These are phyloP conservation scores for Meloe dianella DNA, from an alignment of 2,888 invertebrate genomes.

Conservation along the genomic window DNA sequence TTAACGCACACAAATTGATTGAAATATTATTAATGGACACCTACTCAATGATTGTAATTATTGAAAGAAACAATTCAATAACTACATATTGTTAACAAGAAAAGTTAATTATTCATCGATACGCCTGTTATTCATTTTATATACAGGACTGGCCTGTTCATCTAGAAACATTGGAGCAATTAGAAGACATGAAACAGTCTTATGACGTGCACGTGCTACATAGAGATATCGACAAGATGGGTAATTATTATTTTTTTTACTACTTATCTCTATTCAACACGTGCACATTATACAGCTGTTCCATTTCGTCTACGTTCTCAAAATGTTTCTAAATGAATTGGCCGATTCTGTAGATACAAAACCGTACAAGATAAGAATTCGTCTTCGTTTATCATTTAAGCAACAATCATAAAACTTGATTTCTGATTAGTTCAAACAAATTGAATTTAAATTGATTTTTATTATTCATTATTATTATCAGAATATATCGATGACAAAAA, in stretches of 20 bases:
- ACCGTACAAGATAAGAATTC: background rate
- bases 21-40: background rate
- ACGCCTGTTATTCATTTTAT: background rate
- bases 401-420: background rate
- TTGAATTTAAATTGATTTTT: background rate
- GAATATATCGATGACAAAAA: too few relatives aligned
- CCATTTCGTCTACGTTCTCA: too few relatives aligned
- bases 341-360: background rate
- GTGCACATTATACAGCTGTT: too few relatives aligned
- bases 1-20: constrained; percentile 7
- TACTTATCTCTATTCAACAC: too few relatives aligned
- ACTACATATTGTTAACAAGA: background rate
- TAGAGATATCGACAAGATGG: too few relatives aligned
- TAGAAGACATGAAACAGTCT: too few relatives aligned
- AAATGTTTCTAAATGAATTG: too few relatives aligned
- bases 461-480: too few relatives aligned
- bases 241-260: too few relatives aligned
- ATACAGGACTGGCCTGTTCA: too few relatives aligned
- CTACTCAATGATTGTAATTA: background rate
- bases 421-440: background rate
- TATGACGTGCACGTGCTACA: too few relatives aligned
- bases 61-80: background rate
- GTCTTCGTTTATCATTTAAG: background rate
- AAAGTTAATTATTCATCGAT: background rate
- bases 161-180: too few relatives aligned